Base-by-base conservation (phyloP, 2,888 invertebrate genomes). In the Trachelus troglodyta region DNA sequence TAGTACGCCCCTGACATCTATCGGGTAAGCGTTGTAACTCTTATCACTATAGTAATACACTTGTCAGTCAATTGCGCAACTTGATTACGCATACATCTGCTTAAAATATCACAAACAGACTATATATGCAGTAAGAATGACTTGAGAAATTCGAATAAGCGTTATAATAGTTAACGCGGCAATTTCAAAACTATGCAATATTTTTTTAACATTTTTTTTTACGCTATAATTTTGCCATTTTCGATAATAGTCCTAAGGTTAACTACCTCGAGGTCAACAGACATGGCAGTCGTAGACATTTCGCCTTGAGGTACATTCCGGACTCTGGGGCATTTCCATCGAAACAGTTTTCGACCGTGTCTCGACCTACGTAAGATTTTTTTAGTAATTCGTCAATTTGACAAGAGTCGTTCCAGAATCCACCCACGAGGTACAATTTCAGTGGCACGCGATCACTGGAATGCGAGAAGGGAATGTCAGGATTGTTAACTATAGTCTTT, bases 221-320 rank as follows among this genome's bases (percentile, higher is more conserved):
- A 40, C 40, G 1, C 15, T 15, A 15, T 15, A 40, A 40, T 6
- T 56, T 56, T 56, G 9, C 56, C 23, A 23, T 9, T 56, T 56
- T 23, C 56, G 23, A 56, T 56, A 56, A 56, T 56, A 23, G 23
- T 23, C 56, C n/a, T 31, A 4, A 34, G 71, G 71, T 34, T 71
- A 33, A 34, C 71, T 33, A 71, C 71, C 71, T 71, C 33, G 71
- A 71, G 71, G 71, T 71, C 31, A 34, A 71, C 71, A 34, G 71
- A 71, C 71, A 33, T 11, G 71, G 33, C 71, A 23, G 34, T 31
- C 33, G 71, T 12, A 31, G 71, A 71, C 71, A 31, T 71, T 34
- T 31, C 23, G 56, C 56, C 56, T 56, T 2, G 56, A 56, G 56
- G 56, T 56, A 23, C 6, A 23, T 23, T 56, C 56, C 56, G 23